Evolutionary conservation across 2,797 vertebrate species (phyloP), one percentile per base, ranked within the genome.

Genomic region (Scyliorhinus canicula): DNA sequence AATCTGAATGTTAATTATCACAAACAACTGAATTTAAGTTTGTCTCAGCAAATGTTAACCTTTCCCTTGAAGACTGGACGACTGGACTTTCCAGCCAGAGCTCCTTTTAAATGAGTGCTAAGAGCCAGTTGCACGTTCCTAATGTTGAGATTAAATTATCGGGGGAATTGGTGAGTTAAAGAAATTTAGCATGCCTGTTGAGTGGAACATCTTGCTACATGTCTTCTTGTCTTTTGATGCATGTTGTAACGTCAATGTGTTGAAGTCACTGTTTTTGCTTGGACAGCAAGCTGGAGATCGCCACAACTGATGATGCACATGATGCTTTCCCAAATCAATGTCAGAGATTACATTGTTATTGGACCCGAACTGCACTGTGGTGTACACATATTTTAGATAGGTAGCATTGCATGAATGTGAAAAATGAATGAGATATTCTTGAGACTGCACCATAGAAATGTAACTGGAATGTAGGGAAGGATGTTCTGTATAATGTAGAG

Each of bases 401-500:
- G 65, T 91, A 65, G 57, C 24, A 91, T n/a, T 65, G 60, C 57
- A 65, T 24, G 86, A 90, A 57, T 65, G n/a, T 91, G 88, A 44
- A 91, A 40, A 44, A 44, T 65, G 7, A 65, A 65, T 65, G 47
- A 82, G 88, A 65, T n/a, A 24, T 35, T 90, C 35, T n/a, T 90
- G 86, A 90, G 16, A 60, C 55, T 90, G 55, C 55, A 60, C 8
- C 60, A 60, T 4, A 90, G 55, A n/a, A 19, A 90, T 40, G 55
- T 35, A 90, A 90, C 86, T 90, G 86, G 35, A 90, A 90, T 60
- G 52, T 90, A 19, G 55, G 52, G 55, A 90, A 90, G 31, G 55
- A 90, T 90, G 31, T 91, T 65, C 7, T 40, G 57, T 65, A n/a
- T n/a, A 65, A 60, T 65, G 60, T n/a, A 55, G n/a, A n/a, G 85